Evolutionary conservation across 2,113 vertebrate genomes (phyloP).

Genomic region (Chamaetylas fuelleborni): DNA sequence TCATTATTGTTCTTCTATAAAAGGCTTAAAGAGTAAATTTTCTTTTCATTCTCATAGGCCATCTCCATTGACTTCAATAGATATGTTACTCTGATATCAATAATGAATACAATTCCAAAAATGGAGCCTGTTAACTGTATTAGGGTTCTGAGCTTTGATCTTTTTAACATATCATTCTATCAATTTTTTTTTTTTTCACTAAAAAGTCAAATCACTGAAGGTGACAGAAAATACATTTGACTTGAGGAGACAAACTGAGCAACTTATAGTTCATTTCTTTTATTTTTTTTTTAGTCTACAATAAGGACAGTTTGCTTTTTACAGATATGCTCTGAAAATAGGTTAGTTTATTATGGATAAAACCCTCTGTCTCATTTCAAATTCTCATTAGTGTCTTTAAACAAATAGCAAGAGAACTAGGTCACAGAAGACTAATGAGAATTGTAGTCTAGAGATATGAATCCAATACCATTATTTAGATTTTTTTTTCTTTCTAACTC

Average conservation of each 20-base stretch:
- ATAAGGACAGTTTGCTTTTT: neutral
- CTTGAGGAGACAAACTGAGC: neutral
- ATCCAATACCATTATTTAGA: neutral
- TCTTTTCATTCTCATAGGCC: neutral
- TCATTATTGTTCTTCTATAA: neutral
- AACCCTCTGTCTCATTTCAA: neutral
- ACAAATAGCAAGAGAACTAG: neutral
- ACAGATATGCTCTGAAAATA: neutral
- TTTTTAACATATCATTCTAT: neutral
- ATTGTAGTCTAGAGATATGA: neutral
- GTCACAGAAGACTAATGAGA: neutral
- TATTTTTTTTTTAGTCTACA: neutral
- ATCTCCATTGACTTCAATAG: neutral
- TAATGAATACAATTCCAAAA: neutral
- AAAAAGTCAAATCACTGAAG: neutral
- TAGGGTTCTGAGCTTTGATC: neutral
- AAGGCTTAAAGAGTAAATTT: neutral
- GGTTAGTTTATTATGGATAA: neutral
- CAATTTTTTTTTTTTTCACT: neutral
- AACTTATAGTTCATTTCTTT: neutral
- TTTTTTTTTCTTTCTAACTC: neutral
- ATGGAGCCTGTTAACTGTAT: neutral
- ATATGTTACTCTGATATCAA: neutral
- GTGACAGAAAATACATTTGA: neutral
- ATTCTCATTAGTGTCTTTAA: constrained; percentile 18